Conservation (phyloP, 35 echinoderm and acorn worm species). For the Acanthaster planci region DNA sequence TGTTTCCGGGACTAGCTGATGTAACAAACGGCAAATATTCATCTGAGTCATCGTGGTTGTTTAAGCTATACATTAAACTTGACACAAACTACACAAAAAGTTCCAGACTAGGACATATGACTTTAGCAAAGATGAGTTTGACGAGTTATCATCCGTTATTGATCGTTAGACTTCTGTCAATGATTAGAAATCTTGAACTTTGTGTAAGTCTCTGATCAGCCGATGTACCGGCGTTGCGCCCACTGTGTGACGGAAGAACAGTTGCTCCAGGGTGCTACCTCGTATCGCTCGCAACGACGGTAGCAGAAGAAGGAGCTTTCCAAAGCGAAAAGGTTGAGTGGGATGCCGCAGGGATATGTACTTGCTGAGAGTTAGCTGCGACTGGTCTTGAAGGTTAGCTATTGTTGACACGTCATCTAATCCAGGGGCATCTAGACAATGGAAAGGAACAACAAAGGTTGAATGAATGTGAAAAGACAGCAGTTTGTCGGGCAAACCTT, state of each 20-base stretch:
- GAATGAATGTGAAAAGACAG: too few species aligned
- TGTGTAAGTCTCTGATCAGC: conserved; percentile 79
- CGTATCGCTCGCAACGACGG: conserved; percentile 79
- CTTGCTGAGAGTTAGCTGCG: conserved; percentile 89
- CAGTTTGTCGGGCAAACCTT: too few species aligned
- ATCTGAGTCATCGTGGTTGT: too few species aligned
- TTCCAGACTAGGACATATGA: too few species aligned
- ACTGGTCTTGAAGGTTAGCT: conserved; percentile 81
- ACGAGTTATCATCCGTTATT: too few species aligned
- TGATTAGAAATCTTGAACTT: conserved; percentile 34
- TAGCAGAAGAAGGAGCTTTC: conserved; percentile 84
- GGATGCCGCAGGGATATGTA: conserved; percentile 85
- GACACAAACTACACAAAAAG: too few species aligned
- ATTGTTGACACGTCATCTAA: conserved; percentile 70
- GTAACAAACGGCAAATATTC: too few species aligned
- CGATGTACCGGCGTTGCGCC: conserved; percentile 83
- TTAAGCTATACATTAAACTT: too few species aligned
- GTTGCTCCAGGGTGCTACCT: conserved; percentile 79
- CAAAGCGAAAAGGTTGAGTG: conserved; percentile 85
- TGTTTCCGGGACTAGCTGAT: too few species aligned
- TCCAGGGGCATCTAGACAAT: conserved; percentile 63
- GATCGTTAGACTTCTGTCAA: too few species aligned
- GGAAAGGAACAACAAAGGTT: background rate
- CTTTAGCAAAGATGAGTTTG: too few species aligned
- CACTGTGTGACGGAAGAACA: conserved; percentile 89